A percentile compares a stretch with the other conserved stretches of the same genome.
Evolutionary conservation across 2,797 vertebrate genomes (phyloP).

Genomic region (Stomatorhinus walkeri): DNA sequence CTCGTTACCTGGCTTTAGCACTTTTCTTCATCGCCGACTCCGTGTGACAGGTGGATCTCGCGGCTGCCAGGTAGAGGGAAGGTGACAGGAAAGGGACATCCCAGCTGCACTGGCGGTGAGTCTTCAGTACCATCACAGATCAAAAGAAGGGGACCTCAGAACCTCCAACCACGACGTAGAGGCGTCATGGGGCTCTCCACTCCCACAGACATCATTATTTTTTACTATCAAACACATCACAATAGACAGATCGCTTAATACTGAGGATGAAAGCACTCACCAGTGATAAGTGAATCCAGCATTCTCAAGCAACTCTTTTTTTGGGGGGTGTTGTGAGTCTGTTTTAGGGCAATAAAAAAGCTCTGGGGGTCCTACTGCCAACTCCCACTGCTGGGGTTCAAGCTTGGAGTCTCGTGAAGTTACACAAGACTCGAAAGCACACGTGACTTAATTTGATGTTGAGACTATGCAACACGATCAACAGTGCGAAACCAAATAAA

Average conservation of each 20-base stretch:
- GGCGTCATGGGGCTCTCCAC: background rate
- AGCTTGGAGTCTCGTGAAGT: background rate
- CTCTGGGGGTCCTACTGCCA: background rate
- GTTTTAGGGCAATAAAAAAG: background rate
- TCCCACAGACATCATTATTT: background rate
- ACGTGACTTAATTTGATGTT: background rate
- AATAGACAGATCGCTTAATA: background rate
- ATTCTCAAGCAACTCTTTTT: background rate
- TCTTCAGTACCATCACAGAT: background rate
- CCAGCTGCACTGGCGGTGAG: background rate
- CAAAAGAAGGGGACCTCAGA: background rate
- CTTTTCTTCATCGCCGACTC: background rate
- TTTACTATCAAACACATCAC: background rate
- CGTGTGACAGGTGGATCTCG: background rate
- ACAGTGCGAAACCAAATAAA: background rate
- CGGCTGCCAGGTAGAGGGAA: background rate
- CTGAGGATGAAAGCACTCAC: background rate
- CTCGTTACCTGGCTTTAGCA: background rate
- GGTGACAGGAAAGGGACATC: background rate
- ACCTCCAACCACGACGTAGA: background rate
- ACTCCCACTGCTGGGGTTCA: background rate
- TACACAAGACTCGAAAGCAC: background rate
- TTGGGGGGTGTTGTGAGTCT: background rate
- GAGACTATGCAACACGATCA: background rate
- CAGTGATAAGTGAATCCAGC: background rate